Base-by-base conservation (phyloP, 2,888 invertebrate genomes). In the Erynnis tages region DNA sequence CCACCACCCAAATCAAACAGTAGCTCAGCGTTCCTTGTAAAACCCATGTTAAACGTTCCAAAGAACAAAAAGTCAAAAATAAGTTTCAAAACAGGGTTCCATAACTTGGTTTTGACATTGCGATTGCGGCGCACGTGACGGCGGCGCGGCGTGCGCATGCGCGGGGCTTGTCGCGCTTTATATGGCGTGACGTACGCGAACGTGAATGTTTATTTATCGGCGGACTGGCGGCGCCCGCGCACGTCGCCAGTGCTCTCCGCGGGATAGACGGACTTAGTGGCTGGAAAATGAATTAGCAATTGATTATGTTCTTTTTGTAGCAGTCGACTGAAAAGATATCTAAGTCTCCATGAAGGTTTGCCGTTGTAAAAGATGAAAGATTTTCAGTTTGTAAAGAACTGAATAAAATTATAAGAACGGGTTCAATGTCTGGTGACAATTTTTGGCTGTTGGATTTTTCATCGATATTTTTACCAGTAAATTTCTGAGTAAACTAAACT, bases 161-260 rank as follows among this genome's bases (percentile, higher is more conserved):
- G 58, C 65, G 45, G 58, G 62, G 67, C 73, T 68, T 70, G 74
- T 73, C 69, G 61, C 54, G 48, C 81, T 81, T 59, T 83, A 81
- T 79, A 85, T 65, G 85, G 84, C 62, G 61, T 66, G 64, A 58
- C 59, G 71, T 66, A 56, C 65, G 73, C 74, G 76, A 72, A 56
- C 65, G 73, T 74, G 76, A 72, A 76, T 76, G 79, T 73, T 75
- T 82, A 81, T 82, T 80, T 77, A 77, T 76, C 74, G 70, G 64
- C 48, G 47, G 44, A 53, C 21, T 21, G 27, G 53, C 59, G 63
- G 66, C 62, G 62, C 61, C 58, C 59, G 55, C 57, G 50, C 55
- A 48, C 54, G 43, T 19, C 43, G 49, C 7, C 45, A 13, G 30
- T 14, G 13, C 41, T 38, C 38, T 32, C 25, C 34, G 29, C 29